Evolutionary conservation across 2,113 vertebrate genomes (phyloP).

Genomic region (Microtus pennsylvanicus): DNA sequence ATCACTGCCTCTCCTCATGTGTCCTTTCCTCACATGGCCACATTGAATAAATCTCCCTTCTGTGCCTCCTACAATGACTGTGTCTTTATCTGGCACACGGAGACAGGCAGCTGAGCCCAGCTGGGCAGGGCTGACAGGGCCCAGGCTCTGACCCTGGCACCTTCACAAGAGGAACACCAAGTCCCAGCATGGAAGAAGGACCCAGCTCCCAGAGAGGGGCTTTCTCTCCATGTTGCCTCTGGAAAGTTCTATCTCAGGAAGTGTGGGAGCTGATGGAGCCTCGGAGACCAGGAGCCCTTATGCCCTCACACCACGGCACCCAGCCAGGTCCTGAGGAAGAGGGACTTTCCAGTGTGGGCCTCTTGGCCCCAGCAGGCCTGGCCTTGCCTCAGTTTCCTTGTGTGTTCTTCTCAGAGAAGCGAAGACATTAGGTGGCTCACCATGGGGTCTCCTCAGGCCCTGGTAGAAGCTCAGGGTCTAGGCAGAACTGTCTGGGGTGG

Average conservation of each 20-base stretch:
- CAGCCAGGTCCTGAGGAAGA: conserved; percentile 5
- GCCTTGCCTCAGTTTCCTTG: conserved; percentile 30
- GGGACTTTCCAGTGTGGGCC: conserved; percentile 63
- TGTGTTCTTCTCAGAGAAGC: neutral
- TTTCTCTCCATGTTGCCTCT: conserved; percentile 50
- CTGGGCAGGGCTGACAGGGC: neutral
- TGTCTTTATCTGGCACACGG: neutral
- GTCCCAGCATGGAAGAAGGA: neutral
- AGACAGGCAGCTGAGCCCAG: neutral
- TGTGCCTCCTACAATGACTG: neutral
- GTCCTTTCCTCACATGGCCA: neutral
- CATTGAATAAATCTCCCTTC: neutral
- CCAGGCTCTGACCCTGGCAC: neutral
- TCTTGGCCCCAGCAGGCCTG: neutral
- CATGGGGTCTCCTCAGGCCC: neutral
- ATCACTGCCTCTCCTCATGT: neutral
- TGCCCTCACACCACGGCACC: neutral
- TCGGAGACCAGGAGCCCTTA: neutral
- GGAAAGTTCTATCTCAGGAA: conserved; percentile 59
- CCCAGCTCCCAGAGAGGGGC: neutral
- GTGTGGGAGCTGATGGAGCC: neutral
- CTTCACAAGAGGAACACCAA: neutral
- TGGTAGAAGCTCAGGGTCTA: neutral
- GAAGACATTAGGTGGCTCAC: neutral
- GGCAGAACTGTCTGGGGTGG: neutral